These are phyloP conservation scores for Harlomillsia oculata DNA, from an alignment of 1,140 invertebrate genomes.

Conservation along the genomic window DNA sequence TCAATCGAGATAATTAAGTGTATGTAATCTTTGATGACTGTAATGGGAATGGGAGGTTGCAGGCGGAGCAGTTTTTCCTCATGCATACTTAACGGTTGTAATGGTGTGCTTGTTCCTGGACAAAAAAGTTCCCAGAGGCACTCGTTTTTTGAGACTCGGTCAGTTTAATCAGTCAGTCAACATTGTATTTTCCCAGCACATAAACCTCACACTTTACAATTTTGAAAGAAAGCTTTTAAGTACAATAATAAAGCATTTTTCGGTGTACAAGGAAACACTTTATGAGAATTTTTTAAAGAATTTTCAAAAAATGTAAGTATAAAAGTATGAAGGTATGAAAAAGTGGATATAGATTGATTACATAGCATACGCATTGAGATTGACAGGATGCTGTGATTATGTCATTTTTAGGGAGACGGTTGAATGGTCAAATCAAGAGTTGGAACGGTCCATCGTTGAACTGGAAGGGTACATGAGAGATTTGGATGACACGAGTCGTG, in stretches of 20 bases:
- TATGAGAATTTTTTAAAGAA: background rate
- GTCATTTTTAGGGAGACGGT: conserved; percentile 29
- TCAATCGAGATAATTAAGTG: conserved; percentile 13
- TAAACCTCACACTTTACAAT: too few relatives aligned
- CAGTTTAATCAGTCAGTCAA: too few relatives aligned
- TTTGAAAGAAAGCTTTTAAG: too few relatives aligned
- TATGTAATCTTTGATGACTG: conserved; percentile 11
- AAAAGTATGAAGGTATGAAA: too few relatives aligned
- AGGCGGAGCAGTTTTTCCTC: too few relatives aligned
- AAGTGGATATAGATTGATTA: background rate
- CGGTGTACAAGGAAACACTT: too few relatives aligned
- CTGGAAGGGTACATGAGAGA: conserved; percentile 31
- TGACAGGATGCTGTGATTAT: conserved; percentile 4
- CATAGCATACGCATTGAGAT: background rate
- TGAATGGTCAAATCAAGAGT: conserved; percentile 35
- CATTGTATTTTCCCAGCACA: too few relatives aligned
- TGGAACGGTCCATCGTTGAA: conserved; percentile 34
- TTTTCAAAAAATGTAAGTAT: background rate
- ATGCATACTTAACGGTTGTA: too few relatives aligned
- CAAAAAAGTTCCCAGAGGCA: too few relatives aligned
- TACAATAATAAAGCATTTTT: too few relatives aligned
- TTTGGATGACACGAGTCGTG: conserved; percentile 28
- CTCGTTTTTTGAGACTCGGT: too few relatives aligned
- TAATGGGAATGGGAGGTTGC: conserved; percentile 12
- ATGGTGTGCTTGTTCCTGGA: too few relatives aligned